Conservation (phyloP, 2,888 invertebrate species). For the Bibio marci region DNA sequence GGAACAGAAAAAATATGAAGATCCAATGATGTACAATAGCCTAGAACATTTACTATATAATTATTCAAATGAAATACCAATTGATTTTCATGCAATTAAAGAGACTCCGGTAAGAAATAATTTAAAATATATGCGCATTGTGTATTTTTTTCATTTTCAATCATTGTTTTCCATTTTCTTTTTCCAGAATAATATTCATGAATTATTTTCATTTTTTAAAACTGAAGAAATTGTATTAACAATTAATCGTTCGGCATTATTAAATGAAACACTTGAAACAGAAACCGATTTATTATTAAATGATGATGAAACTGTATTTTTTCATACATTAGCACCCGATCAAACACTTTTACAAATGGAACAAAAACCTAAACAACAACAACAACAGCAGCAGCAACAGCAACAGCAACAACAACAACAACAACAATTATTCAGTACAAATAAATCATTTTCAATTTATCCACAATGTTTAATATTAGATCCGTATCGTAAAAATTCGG, state of each 20-base stretch:
- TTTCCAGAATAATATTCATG: conserved; percentile 15
- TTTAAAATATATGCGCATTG: no score
- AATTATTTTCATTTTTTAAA: conserved; percentile 19
- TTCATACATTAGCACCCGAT: conserved; percentile 18
- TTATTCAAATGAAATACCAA: not conserved
- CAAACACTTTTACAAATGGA: conserved; percentile 13
- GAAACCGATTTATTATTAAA: conserved; percentile 12
- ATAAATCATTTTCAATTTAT: conserved; percentile 18
- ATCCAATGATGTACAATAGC: conserved; percentile 17
- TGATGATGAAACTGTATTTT: conserved; percentile 25
- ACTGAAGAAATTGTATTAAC: conserved; percentile 24
- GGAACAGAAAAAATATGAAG: conserved; percentile 14
- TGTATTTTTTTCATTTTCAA: not conserved
- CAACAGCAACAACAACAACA: conserved; percentile 8
- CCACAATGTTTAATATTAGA: conserved; percentile 17
- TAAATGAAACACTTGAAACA: conserved; percentile 21
- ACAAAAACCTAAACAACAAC: conserved; percentile 13
- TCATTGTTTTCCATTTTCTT: no score
- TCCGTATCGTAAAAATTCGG: conserved; percentile 8
- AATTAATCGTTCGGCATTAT: conserved; percentile 19
- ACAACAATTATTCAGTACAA: conserved; percentile 2
- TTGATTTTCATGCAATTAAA: no score
- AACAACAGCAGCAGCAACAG: conserved; percentile 13
- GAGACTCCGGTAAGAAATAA: no score
- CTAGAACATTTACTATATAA: conserved; percentile 9